Evolutionary conservation across 2,113 vertebrate species (phyloP).

Genomic region (Forbesichthys papilliferus): DNA sequence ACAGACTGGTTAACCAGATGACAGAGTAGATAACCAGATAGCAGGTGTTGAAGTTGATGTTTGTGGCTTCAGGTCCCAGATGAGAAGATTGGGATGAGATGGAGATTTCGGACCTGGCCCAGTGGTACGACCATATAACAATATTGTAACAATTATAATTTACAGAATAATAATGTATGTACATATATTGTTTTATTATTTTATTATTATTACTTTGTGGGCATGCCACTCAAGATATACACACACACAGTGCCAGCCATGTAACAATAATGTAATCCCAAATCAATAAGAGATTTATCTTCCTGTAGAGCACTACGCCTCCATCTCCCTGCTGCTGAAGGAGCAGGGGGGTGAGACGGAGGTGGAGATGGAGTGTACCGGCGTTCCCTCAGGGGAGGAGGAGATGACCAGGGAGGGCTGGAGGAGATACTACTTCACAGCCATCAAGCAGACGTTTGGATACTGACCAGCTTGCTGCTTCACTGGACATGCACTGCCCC

Average conservation of each 20-base stretch:
- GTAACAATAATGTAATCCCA: too few species aligned
- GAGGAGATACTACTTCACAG: slow-evolving; percentile 90
- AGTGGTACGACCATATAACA: slow-evolving; percentile 74
- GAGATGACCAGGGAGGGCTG: slow-evolving; percentile 90
- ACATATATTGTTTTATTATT: too few species aligned
- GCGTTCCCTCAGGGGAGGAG: slow-evolving; percentile 84
- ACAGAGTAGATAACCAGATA: too few species aligned
- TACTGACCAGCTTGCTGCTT: slow-evolving; percentile 82
- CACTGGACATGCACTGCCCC: not conserved
- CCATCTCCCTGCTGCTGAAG: slow-evolving; percentile 81
- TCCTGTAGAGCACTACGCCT: slow-evolving; percentile 84
- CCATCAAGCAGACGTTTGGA: slow-evolving; percentile 95
- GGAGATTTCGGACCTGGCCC: slow-evolving; percentile 94
- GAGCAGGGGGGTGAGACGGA: slow-evolving; percentile 84
- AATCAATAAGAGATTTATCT: not conserved
- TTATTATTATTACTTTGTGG: too few species aligned
- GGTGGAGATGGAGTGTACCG: slow-evolving; percentile 82
- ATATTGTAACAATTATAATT: too few species aligned
- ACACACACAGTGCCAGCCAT: too few species aligned
- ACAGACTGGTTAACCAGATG: slow-evolving; percentile 4
- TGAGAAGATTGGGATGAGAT: slow-evolving; percentile 88
- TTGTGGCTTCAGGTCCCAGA: slow-evolving; percentile 79
- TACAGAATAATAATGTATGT: too few species aligned
- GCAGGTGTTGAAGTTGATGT: not conserved
- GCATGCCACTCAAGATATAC: too few species aligned